Percentiles rank a stretch among this genome's conserved stretches.
Conservation (phyloP, 2,797 vertebrate species). For the Avahi laniger region DNA sequence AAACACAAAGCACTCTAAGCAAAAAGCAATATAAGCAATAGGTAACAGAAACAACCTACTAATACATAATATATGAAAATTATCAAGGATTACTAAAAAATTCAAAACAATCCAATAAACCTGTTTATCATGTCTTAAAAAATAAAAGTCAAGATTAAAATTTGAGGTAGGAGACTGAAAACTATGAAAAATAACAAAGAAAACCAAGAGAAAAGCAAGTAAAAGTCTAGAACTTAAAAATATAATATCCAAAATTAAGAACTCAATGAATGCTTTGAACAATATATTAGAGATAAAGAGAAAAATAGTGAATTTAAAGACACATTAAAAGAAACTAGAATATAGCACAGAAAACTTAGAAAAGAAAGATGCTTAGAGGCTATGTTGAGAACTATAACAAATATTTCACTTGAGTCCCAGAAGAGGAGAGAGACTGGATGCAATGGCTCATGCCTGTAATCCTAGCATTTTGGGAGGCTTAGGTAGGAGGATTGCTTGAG, state of each 20-base stretch:
- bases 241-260: not conserved
- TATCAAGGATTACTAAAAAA: not conserved
- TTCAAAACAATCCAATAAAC: not conserved
- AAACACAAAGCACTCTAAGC: not conserved
- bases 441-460: not conserved
- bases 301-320: not conserved
- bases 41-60: not conserved
- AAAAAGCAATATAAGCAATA: not conserved
- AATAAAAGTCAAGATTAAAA: not conserved
- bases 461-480: not conserved
- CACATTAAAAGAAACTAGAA: not conserved
- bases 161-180: not conserved
- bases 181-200: not conserved
- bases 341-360: not conserved
- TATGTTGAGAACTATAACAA: not conserved
- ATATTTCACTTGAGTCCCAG: not conserved
- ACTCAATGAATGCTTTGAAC: not conserved
- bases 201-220: not conserved
- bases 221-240: not conserved
- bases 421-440: not conserved
- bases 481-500: not conserved
- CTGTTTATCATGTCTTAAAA: not conserved
- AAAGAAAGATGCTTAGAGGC: not conserved
- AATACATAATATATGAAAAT: not conserved
- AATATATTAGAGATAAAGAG: not conserved